Conservation (phyloP, 2,113 vertebrate genomes). For the Malurus alboscapulatus region DNA sequence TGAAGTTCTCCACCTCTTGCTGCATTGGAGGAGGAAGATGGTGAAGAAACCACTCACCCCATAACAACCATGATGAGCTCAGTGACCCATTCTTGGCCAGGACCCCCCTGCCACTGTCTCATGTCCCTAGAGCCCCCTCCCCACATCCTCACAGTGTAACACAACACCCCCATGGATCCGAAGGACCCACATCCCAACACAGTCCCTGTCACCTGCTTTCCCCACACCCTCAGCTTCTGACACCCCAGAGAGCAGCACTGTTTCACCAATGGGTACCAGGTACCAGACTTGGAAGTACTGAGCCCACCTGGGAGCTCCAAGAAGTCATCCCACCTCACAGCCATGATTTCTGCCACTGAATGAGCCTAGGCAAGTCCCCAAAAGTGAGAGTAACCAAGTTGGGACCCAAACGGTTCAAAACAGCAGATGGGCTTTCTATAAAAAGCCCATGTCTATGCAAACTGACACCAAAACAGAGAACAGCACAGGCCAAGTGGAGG, state of each 20-base stretch:
- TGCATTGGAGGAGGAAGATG: conserved; percentile 59
- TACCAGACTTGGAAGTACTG: not conserved
- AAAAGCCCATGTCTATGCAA: not conserved
- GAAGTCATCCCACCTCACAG: not conserved
- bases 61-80: not conserved
- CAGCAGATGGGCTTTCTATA: not conserved
- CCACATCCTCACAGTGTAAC: not conserved
- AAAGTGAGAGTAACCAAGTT: not conserved
- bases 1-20: conserved; percentile 99
- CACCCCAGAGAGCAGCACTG: not conserved
- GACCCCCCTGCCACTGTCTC: not conserved
- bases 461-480: not conserved
- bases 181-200: not conserved
- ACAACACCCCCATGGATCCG: fast-evolving
- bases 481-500: not conserved
- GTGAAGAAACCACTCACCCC: not conserved
- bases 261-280: not conserved
- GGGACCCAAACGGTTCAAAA: not conserved
- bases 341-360: not conserved
- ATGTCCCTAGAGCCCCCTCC: not conserved
- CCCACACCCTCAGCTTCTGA: not conserved
- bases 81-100: not conserved
- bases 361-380: not conserved
- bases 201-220: not conserved
- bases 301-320: not conserved